Conservation (phyloP, 2,113 vertebrate genomes). For the Gobius niger region DNA sequence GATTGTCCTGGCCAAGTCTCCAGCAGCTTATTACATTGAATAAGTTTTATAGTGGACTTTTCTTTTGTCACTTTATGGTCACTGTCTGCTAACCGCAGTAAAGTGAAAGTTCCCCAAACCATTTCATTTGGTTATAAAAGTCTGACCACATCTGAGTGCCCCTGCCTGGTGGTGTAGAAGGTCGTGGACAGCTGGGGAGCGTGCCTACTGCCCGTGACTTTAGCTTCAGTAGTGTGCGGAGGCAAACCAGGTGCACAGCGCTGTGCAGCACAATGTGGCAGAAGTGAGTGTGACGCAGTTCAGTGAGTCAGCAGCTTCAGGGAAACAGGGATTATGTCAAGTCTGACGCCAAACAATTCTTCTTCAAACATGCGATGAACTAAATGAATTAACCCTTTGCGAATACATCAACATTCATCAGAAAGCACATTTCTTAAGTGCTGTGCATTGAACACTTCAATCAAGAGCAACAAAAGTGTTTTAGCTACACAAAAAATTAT, state of each 20-base stretch:
- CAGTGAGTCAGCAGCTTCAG: slow-evolving; percentile 27
- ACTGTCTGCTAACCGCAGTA: slow-evolving; percentile 7
- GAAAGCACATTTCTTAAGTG: too few species aligned
- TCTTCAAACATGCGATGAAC: neutral
- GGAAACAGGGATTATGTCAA: slow-evolving; percentile 15
- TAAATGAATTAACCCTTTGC: neutral
- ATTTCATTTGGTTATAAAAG: slow-evolving; percentile 5
- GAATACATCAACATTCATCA: too few species aligned
- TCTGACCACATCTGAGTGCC: slow-evolving; percentile 10
- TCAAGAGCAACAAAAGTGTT: too few species aligned
- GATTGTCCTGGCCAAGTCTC: slow-evolving; percentile 10
- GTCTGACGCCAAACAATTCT: neutral
- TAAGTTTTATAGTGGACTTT: slow-evolving; percentile 26
- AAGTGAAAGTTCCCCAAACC: slow-evolving; percentile 15
- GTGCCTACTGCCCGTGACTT: slow-evolving; percentile 12
- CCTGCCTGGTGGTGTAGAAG: neutral
- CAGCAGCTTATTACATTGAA: slow-evolving; percentile 40
- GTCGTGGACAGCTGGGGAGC: neutral
- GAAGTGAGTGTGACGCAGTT: slow-evolving; percentile 15
- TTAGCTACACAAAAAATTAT: too few species aligned
- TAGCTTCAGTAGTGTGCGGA: slow-evolving; percentile 15
- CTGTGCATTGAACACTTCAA: too few species aligned
- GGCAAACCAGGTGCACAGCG: slow-evolving; percentile 15
- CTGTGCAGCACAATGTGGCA: neutral
- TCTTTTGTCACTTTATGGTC: slow-evolving; percentile 20